Conservation (phyloP, 2,888 invertebrate species). For the Brachynemurus nebulosus region DNA sequence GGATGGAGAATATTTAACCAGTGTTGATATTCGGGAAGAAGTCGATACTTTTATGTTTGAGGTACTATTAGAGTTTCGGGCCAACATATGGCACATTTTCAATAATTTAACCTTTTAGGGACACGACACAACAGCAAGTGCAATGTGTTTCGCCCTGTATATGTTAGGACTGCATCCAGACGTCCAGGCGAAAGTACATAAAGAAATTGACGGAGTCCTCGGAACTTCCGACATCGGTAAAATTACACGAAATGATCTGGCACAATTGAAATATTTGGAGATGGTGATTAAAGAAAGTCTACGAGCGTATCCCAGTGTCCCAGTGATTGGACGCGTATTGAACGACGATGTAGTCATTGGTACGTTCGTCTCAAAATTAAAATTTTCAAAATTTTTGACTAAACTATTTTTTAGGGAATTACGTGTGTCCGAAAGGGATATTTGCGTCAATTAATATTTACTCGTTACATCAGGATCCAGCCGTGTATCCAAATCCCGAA, state of each 20-base stretch:
- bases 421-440: too few species aligned
- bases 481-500: too few species aligned
- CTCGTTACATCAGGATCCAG: too few species aligned
- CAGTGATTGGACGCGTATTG: conserved; percentile 26
- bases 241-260: conserved; percentile 25
- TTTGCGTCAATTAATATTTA: too few species aligned
- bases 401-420: too few species aligned
- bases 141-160: conserved; percentile 27
- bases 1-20: conserved; percentile 21
- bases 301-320: conserved; percentile 29
- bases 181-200: conserved; percentile 25
- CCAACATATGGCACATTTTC: background rate
- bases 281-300: conserved; percentile 29
- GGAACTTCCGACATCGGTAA: conserved; percentile 23
- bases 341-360: conserved; percentile 25
- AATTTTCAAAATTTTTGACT: too few species aligned
- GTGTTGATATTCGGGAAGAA: conserved; percentile 29
- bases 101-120: conserved; percentile 22
- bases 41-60: conserved; percentile 33
- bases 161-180: conserved; percentile 28
- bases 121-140: conserved; percentile 30
- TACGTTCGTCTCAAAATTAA: too few species aligned
- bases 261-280: conserved; percentile 28
- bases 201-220: conserved; percentile 27
- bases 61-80: too few species aligned